phyloP scores from a whole-genome alignment of 2,113 vertebrate species.

The Furnarius figulus region DNA sequence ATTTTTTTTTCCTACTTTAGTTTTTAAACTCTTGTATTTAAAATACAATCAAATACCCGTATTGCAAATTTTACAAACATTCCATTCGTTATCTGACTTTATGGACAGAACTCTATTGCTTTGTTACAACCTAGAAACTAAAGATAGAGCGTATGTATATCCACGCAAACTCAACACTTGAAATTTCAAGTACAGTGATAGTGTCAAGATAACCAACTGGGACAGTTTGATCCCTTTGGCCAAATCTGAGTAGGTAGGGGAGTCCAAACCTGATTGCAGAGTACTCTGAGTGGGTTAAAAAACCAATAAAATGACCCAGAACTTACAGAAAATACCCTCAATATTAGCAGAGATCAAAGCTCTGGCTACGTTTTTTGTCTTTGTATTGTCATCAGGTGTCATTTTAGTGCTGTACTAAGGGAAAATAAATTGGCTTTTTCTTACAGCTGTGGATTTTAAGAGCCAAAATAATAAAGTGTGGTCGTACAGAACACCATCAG shows the following conservation, averaged over 20 bases:
- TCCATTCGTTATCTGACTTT: conserved; percentile 51
- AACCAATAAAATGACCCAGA: neutral
- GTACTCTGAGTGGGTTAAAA: neutral
- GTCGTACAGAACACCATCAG: neutral
- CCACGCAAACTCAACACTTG: neutral
- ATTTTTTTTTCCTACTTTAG: neutral
- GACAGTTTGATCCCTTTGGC: neutral
- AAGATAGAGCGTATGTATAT: conserved; percentile 16
- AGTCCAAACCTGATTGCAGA: neutral
- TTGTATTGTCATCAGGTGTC: neutral
- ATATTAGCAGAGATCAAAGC: neutral
- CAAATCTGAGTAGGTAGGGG: neutral
- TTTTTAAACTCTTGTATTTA: conserved; percentile 10
- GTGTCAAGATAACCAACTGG: conserved; percentile 6
- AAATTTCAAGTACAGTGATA: conserved; percentile 46
- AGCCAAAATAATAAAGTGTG: neutral
- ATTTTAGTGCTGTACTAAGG: neutral
- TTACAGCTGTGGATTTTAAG: neutral
- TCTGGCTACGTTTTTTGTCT: neutral
- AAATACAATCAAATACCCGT: conserved; percentile 74
- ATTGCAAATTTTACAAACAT: conserved; percentile 66
- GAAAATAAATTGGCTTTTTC: neutral
- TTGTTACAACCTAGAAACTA: conserved; percentile 53
- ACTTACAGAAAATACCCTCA: neutral
- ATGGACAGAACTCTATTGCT: conserved; percentile 72